phyloP scores from a whole-genome alignment of 2,888 invertebrate genomes.

The Ramazzottius varieornatus region DNA sequence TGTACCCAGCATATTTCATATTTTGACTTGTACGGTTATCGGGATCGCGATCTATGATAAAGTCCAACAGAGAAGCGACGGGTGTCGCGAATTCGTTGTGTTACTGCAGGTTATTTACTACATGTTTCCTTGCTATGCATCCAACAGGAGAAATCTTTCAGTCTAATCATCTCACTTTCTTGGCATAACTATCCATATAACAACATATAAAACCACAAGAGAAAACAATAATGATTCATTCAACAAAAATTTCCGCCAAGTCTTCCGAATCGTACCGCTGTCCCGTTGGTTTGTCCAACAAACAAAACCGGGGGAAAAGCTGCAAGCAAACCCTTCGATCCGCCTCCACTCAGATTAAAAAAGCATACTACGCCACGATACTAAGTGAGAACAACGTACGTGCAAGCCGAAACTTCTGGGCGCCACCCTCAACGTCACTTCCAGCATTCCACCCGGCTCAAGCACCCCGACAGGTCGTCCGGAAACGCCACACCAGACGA shows the following conservation, averaged over 20 bases:
- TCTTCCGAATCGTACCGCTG: conserved; percentile 2
- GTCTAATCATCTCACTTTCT: too few relatives aligned
- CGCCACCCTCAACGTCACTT: background rate
- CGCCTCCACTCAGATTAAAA: background rate
- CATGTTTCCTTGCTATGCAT: too few relatives aligned
- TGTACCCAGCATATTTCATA: too few relatives aligned
- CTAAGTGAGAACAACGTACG: background rate
- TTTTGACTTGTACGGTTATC: too few relatives aligned
- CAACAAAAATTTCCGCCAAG: conserved; percentile 1
- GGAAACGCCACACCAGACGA: background rate
- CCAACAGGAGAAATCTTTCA: too few relatives aligned
- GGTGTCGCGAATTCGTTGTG: too few relatives aligned
- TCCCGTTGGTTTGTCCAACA: background rate
- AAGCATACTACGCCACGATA: background rate
- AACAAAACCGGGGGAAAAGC: background rate
- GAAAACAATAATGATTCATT: too few relatives aligned
- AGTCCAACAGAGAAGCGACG: too few relatives aligned
- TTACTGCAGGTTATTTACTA: too few relatives aligned
- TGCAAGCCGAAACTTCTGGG: background rate
- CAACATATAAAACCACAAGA: too few relatives aligned
- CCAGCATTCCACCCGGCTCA: background rate
- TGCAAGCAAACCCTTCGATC: background rate
- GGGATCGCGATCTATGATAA: too few relatives aligned
- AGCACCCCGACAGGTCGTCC: background rate
- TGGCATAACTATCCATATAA: too few relatives aligned